These are phyloP conservation scores for Sanderia malayensis DNA, from an alignment of 30 jellyfish, hydroid and myxozoan species.

Conservation along the genomic window DNA sequence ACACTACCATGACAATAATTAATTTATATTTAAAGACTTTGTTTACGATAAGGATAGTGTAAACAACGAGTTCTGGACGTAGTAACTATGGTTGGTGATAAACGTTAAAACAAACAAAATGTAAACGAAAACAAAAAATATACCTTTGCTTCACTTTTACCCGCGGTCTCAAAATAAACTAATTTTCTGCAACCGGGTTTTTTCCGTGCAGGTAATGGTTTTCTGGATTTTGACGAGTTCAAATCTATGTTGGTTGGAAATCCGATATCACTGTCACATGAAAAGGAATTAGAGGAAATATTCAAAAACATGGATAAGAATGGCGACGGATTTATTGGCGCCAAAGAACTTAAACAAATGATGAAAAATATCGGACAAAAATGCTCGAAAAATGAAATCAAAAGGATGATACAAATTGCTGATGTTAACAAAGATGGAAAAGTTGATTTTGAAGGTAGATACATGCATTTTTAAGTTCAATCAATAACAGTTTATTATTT, in stretches of 20 bases:
- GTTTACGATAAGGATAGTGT: too few relatives aligned
- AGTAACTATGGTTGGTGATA: too few relatives aligned
- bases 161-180: too few relatives aligned
- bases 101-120: too few relatives aligned
- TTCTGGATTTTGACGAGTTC: conserved; percentile 53
- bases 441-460: conserved; percentile 72
- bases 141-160: too few relatives aligned
- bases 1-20: too few relatives aligned
- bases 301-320: conserved; percentile 57
- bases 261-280: conserved; percentile 30
- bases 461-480: too few relatives aligned
- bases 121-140: too few relatives aligned
- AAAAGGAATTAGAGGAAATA: conserved; percentile 51
- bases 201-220: conserved; percentile 73
- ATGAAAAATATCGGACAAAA: conserved; percentile 64
- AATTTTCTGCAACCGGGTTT: too few relatives aligned
- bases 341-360: conserved; percentile 58
- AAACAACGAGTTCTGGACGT: too few relatives aligned
- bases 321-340: conserved; percentile 75
- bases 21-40: too few relatives aligned
- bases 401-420: conserved; percentile 62
- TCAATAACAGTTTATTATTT: too few relatives aligned
- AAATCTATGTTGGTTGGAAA: conserved; percentile 39
- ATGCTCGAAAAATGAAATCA: conserved; percentile 48
- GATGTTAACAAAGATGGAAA: conserved; percentile 83